Conservation (phyloP, 2,113 vertebrate species). For the Chaetorhynchus papuensis region DNA sequence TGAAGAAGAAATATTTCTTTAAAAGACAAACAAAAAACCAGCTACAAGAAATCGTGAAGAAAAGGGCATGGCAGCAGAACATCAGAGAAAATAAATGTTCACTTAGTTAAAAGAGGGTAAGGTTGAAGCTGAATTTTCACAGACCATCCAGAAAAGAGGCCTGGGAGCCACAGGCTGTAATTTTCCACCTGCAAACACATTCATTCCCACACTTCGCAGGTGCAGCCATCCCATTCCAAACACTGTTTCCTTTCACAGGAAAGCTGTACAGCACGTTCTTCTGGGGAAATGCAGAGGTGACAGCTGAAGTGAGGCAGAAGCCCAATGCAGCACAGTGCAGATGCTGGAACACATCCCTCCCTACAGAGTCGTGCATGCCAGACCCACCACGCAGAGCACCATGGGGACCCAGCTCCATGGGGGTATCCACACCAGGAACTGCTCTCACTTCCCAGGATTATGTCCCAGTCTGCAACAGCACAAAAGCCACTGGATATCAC, state of each 20-base stretch:
- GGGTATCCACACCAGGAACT: background rate
- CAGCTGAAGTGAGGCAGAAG: background rate
- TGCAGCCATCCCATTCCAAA: constrained; percentile 10
- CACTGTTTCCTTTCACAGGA: background rate
- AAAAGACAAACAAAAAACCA: background rate
- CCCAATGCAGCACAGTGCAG: background rate
- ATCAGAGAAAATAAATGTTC: background rate
- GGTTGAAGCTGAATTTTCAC: background rate
- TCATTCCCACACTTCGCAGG: background rate
- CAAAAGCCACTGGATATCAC: background rate
- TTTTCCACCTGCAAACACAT: background rate
- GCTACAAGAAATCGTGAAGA: background rate
- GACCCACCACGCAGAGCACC: background rate
- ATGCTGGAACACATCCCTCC: background rate
- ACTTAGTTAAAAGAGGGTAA: background rate
- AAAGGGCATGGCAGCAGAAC: background rate
- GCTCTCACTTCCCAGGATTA: background rate
- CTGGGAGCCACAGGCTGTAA: background rate
- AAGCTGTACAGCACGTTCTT: background rate
- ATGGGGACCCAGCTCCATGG: background rate
- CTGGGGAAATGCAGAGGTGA: background rate
- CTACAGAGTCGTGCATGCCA: rapidly evolving
- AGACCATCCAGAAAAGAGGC: background rate
- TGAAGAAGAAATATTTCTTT: background rate
- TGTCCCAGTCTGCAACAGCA: background rate